These are phyloP conservation scores for Pristionchus japonicus DNA, from an alignment of 2,888 invertebrate species.

Conservation along the genomic window DNA sequence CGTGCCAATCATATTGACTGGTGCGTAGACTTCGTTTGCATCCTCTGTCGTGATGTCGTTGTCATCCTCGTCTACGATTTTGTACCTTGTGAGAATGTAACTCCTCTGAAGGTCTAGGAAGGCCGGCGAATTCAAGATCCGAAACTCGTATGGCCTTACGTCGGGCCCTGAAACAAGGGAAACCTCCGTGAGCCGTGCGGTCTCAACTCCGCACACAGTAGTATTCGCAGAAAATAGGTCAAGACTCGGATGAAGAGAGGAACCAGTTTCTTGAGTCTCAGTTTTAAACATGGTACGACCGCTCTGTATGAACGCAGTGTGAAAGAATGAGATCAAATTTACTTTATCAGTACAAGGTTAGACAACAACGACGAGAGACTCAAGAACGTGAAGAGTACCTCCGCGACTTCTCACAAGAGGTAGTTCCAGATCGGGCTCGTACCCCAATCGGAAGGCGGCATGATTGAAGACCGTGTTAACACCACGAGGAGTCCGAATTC, in stretches of 20 bases:
- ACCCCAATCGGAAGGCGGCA: not conserved
- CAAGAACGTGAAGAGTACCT: not conserved
- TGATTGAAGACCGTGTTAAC: not conserved
- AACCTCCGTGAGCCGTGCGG: not conserved
- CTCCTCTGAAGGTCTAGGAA: not conserved
- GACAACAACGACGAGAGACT: not conserved
- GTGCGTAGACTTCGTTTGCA: not conserved
- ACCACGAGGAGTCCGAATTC: not conserved
- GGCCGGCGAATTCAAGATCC: not conserved
- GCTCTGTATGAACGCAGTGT: not conserved
- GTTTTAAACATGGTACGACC: not conserved
- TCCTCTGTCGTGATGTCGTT: not conserved
- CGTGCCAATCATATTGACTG: not conserved
- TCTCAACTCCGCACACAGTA: not conserved
- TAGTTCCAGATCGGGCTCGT: not conserved
- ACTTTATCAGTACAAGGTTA: not conserved
- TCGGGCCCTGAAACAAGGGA: not conserved
- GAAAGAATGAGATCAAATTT: not conserved
- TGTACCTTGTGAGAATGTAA: not conserved
- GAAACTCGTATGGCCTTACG: not conserved
- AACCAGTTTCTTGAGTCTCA: not conserved
- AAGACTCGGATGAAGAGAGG: not conserved
- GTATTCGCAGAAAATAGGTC: not conserved
- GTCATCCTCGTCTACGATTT: not conserved
- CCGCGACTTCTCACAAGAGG: not conserved